Percentiles rank a stretch among this genome's conserved stretches.
These are phyloP conservation scores for Acomys russatus DNA, from an alignment of 2,797 vertebrate genomes.

Conservation along the genomic window DNA sequence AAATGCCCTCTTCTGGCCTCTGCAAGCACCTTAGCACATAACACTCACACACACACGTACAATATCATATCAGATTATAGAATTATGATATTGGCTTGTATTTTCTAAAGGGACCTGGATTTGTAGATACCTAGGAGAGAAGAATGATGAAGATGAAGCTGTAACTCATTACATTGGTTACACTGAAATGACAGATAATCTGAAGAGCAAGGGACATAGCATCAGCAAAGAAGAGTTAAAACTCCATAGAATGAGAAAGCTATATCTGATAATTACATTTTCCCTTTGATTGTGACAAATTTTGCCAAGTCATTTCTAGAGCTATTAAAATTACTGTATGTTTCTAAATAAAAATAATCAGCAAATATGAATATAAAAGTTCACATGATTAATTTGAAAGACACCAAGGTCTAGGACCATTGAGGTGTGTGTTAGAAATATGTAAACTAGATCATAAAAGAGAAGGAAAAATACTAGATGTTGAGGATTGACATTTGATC, in stretches of 20 bases:
- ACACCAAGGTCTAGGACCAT: not conserved
- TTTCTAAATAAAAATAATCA: conserved; percentile 24
- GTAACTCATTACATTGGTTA: not conserved
- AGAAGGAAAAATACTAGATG: not conserved
- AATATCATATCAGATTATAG: not conserved
- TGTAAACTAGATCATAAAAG: not conserved
- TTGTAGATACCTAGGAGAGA: not conserved
- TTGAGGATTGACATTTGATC: not conserved
- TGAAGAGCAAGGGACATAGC: not conserved
- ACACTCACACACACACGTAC: too few relatives aligned
- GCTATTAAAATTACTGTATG: not conserved
- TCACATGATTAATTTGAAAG: not conserved
- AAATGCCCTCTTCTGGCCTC: not conserved
- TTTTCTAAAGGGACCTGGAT: not conserved
- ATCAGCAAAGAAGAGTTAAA: conserved; percentile 27
- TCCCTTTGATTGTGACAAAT: not conserved
- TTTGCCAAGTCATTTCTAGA: not conserved
- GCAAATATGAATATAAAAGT: conserved; percentile 5
- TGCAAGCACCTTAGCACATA: not conserved
- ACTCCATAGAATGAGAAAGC: not conserved
- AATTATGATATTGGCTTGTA: not conserved
- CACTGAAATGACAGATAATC: not conserved
- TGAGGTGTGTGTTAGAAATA: not conserved
- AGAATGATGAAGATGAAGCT: not conserved
- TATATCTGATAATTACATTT: not conserved